Evolutionary conservation across 35 echinoderm and acorn worm genomes (phyloP), one percentile per base, ranked within the genome.

Genomic region (Diadema setosum): DNA sequence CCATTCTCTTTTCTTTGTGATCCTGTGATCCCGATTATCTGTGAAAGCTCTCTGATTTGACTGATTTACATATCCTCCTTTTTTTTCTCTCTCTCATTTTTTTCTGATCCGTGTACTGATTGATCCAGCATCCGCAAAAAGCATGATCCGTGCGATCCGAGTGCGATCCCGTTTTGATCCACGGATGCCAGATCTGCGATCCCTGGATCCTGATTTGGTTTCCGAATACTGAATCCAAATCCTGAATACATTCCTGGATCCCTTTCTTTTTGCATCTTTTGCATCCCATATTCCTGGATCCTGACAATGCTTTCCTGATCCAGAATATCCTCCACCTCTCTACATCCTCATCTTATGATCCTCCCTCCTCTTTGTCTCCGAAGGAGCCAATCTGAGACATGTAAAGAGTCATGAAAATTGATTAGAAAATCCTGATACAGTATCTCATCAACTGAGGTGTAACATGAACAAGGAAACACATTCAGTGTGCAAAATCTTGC

Each of bases 371-470:
- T 41, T 24, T 78, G 73, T 36, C 33, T 78, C 73, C 73, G 35
- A 44, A 78, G 33, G 73, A 34, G 73, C 39, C 73, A 78, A 78
- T 78, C 73, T 78, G 73, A 36, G 73, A 78, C n/a, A n/a, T n/a
- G 44, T 21, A 78, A 78, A 44, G 37, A 42, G 35, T 42, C 40
- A 78, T 21, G 24, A 78, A 36, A 78, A 25, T 78, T 41, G 44
- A 78, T 78, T 26, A 33, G 30, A 67, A 67, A 26, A 67, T 34
- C n/a, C n/a, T n/a, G n/a, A n/a, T n/a, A n/a, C n/a, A n/a, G n/a
- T n/a, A n/a, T n/a, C n/a, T n/a, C n/a, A n/a, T n/a, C n/a, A n/a
- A n/a, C n/a, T n/a, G n/a, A n/a, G n/a, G n/a, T n/a, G n/a, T n/a
- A n/a, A 67, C 21, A 67, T 67, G 37, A 55, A 55, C 49, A 55